These are phyloP conservation scores for Zaprionus taronus DNA, from an alignment of 1,140 invertebrate species.

Conservation along the genomic window DNA sequence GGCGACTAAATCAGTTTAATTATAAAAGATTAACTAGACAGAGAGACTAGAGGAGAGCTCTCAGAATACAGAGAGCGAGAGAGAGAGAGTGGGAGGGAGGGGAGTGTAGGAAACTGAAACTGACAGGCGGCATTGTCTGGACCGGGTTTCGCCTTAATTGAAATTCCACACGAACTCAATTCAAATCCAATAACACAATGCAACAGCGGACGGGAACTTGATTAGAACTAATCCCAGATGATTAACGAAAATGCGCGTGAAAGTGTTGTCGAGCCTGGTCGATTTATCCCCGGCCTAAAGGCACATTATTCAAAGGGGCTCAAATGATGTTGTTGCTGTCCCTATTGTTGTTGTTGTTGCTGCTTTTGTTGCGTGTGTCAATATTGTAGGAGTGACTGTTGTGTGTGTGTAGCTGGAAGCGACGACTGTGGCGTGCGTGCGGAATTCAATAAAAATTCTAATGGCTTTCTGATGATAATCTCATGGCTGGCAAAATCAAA, in stretches of 20 bases:
- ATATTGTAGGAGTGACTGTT: constrained; percentile 46
- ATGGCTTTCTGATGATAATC: constrained; percentile 83
- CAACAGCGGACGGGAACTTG: constrained; percentile 60
- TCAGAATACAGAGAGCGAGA: background rate
- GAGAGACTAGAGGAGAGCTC: background rate
- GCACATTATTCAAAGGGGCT: constrained; percentile 71
- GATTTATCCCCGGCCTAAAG: constrained; percentile 45
- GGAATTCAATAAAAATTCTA: constrained; percentile 83
- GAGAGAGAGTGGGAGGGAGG: background rate
- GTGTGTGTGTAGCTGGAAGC: constrained; percentile 39
- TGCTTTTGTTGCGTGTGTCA: constrained; percentile 44
- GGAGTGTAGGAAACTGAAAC: background rate
- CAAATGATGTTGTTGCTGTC: constrained; percentile 29
- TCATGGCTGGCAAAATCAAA: constrained; percentile 79
- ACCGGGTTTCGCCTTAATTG: constrained; percentile 60
- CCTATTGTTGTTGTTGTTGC: constrained; percentile 20
- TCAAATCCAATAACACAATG: constrained; percentile 76
- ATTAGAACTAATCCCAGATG: constrained; percentile 78
- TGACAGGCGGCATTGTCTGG: background rate
- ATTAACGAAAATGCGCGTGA: constrained; percentile 81
- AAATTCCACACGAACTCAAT: constrained; percentile 73
- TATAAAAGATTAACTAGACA: constrained; percentile 76
- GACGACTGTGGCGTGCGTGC: constrained; percentile 59
- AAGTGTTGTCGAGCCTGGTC: constrained; percentile 64
- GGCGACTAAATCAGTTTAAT: constrained; percentile 74